Evolutionary conservation across 2,888 invertebrate genomes (phyloP).

Genomic region (Eucera pruinosa): DNA sequence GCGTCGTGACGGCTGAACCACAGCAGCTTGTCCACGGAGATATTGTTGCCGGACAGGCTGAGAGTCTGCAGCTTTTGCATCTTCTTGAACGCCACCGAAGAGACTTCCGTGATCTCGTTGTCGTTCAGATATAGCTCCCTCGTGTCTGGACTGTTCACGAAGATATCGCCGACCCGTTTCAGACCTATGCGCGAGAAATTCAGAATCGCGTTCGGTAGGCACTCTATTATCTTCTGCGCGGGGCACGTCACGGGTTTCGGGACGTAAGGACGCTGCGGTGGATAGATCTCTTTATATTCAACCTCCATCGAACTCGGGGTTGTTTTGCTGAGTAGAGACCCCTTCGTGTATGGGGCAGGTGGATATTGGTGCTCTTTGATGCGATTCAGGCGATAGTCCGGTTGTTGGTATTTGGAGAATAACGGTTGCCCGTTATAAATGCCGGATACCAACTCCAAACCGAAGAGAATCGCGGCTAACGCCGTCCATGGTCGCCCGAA

Average conservation of each 20-base stretch:
- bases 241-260: background rate
- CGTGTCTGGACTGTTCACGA: slow-evolving; percentile 11
- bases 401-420: too few species aligned
- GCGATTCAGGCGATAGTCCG: too few species aligned
- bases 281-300: too few species aligned
- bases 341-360: too few species aligned
- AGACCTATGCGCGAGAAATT: slow-evolving; percentile 23
- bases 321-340: too few species aligned
- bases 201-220: background rate
- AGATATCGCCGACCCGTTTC: background rate
- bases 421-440: too few species aligned
- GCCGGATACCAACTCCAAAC: too few species aligned
- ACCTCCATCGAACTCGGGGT: too few species aligned
- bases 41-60: slow-evolving; percentile 8
- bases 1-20: background rate
- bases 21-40: background rate
- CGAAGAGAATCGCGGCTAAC: too few species aligned
- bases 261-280: too few species aligned
- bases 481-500: too few species aligned
- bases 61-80: background rate
- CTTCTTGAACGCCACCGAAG: slow-evolving; percentile 25
- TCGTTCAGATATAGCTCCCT: slow-evolving; percentile 22
- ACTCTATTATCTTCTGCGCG: background rate
- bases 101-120: slow-evolving; percentile 47
- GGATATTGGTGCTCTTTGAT: too few species aligned